Percentiles rank a stretch among this genome's conserved stretches.
Evolutionary conservation across 2,797 vertebrate species (phyloP).

Genomic region (Sebastes miniatus): DNA sequence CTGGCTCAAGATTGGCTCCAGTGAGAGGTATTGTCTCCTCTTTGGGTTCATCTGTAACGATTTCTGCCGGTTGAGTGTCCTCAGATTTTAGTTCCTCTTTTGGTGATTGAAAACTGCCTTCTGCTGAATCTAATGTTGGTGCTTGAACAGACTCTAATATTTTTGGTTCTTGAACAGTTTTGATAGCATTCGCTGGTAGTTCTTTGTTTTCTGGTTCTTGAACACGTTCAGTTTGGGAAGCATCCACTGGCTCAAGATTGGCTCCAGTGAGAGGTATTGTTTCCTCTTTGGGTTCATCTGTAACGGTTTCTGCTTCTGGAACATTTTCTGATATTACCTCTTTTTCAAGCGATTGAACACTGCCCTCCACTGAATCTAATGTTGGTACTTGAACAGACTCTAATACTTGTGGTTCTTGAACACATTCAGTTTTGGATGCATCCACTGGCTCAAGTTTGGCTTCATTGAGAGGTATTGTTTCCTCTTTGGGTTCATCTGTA

Average conservation of each 20-base stretch:
- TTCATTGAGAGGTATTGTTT: no score
- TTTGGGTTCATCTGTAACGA: constrained; percentile 19
- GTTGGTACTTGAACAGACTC: no score
- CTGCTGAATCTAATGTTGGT: background rate
- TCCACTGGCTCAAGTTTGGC: no score
- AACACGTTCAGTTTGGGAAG: background rate
- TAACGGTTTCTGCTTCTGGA: background rate
- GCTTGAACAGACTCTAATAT: constrained; percentile 6
- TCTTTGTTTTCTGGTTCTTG: background rate
- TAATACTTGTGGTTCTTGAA: no score
- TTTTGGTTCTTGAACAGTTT: background rate
- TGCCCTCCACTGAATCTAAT: no score
- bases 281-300: constrained; percentile 21
- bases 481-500: constrained; percentile 11
- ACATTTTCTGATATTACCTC: no score
- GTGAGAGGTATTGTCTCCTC: background rate
- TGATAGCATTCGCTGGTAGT: background rate
- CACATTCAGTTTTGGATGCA: no score
- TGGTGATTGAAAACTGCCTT: background rate
- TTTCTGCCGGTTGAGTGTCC: background rate
- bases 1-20: background rate
- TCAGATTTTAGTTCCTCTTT: constrained; percentile 7
- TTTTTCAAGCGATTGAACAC: no score
- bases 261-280: background rate
- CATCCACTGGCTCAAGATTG: background rate